Percentiles rank a stretch among this genome's conserved stretches.
These are phyloP conservation scores for Leptodactylus fuscus DNA, from an alignment of 2,113 vertebrate genomes.

Conservation along the genomic window DNA sequence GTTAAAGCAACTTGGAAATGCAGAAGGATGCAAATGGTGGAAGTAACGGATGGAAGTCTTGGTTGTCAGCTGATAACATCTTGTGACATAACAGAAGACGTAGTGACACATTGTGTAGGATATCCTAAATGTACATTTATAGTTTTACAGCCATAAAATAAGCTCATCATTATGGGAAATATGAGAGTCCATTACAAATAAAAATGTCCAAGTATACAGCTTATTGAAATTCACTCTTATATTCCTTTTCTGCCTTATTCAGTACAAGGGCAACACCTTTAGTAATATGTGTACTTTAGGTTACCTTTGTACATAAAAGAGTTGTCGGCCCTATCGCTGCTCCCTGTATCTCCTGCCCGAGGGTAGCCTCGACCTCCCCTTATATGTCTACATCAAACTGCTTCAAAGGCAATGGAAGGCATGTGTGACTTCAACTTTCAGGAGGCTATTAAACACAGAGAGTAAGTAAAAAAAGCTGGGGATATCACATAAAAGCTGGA, in stretches of 20 bases:
- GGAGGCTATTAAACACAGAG: slow-evolving; percentile 44
- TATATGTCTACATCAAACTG: slow-evolving; percentile 24
- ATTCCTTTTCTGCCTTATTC: not conserved
- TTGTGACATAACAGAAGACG: no score
- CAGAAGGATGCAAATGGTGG: no score
- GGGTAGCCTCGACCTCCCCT: slow-evolving; percentile 13
- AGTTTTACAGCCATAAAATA: no score
- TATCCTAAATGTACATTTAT: no score
- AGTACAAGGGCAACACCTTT: not conserved
- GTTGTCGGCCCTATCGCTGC: not conserved
- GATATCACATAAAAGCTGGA: slow-evolving; percentile 48
- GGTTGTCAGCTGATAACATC: no score
- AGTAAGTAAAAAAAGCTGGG: slow-evolving; percentile 54
- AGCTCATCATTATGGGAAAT: no score
- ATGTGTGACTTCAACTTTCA: slow-evolving; percentile 39
- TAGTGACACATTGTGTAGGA: no score
- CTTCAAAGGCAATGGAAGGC: slow-evolving; percentile 30
- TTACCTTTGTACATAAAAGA: slow-evolving; percentile 7
- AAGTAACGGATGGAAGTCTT: no score
- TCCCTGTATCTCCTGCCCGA: not conserved
- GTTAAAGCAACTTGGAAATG: no score
- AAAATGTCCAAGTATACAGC: no score
- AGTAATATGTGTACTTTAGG: not conserved
- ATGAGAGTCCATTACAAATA: no score
- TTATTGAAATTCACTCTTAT: not conserved